A percentile compares a stretch with the other conserved stretches of the same genome.
Evolutionary conservation across 1,140 invertebrate genomes (phyloP).

Genomic region (Gryllus bimaculatus): DNA sequence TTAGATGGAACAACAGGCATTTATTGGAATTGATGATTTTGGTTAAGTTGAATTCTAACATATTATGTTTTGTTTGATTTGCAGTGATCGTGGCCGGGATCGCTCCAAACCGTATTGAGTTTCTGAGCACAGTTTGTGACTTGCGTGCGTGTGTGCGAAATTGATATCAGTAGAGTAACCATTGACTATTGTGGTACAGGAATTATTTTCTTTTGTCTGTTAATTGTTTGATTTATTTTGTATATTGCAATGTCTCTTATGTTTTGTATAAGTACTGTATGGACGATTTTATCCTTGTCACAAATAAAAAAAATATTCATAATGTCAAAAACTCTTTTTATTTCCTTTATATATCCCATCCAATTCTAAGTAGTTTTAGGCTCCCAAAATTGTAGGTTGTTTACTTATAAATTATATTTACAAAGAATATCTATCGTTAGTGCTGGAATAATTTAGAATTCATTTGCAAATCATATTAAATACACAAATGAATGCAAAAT

Average conservation of each 20-base stretch:
- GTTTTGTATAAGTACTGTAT: background rate
- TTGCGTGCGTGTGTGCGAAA: background rate
- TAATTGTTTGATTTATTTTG: background rate
- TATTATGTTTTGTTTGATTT: background rate
- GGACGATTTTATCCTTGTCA: background rate
- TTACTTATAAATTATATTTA: too few relatives aligned
- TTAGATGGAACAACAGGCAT: background rate
- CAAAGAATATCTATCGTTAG: too few relatives aligned
- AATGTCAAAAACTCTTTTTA: background rate
- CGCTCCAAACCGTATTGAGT: conserved; percentile 16
- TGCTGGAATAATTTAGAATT: too few relatives aligned
- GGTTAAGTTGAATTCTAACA: background rate
- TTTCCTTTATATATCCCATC: background rate
- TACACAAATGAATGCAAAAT: too few relatives aligned
- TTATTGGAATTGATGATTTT: background rate
- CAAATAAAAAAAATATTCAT: background rate
- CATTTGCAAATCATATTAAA: too few relatives aligned
- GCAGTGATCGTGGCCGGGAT: conserved; percentile 16
- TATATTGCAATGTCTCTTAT: background rate
- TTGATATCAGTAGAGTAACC: background rate
- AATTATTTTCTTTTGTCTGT: background rate
- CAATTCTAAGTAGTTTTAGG: background rate
- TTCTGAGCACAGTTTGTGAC: background rate
- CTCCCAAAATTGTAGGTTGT: too few relatives aligned
- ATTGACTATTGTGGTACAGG: background rate